A percentile compares a stretch with the other conserved stretches of the same genome.
phyloP scores from a whole-genome alignment of 2,797 vertebrate genomes.

The Halcyon leucocephala region DNA sequence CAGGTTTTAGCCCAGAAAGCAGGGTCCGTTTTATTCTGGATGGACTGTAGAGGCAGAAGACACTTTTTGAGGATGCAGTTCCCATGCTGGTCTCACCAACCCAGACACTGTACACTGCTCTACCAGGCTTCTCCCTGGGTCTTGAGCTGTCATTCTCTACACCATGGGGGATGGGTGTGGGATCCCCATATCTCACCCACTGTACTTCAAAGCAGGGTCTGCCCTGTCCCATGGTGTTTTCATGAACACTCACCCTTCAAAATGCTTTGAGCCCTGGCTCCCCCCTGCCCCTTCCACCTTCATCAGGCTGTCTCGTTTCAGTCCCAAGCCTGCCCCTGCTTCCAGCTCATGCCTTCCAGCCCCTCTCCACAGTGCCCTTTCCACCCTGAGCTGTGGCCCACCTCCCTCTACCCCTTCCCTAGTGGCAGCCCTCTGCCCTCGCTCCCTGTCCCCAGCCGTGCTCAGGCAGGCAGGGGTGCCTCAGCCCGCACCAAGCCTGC shows the following conservation, averaged over 20 bases:
- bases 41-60: neutral
- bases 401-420: neutral
- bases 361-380: fast-evolving
- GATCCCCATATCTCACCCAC: fast-evolving
- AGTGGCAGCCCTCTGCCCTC: fast-evolving
- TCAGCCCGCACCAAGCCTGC: fast-evolving
- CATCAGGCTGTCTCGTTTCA: fast-evolving
- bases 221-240: neutral
- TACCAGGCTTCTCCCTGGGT: too few relatives aligned
- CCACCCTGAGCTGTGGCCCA: neutral
- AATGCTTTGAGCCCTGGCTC: neutral
- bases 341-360: fast-evolving
- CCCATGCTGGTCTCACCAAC: fast-evolving
- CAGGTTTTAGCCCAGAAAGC: neutral
- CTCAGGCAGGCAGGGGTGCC: neutral
- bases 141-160: neutral
- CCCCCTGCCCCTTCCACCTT: neutral
- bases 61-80: neutral
- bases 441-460: neutral
- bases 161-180: fast-evolving
- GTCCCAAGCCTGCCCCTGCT: neutral
- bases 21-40: neutral
- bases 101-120: fast-evolving
- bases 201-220: neutral
- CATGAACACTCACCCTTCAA: fast-evolving